Evolutionary conservation across 37 sponge, comb jelly and placozoan genomes (phyloP), one percentile per base, ranked within the genome.

Genomic region (Ianthella basta): DNA sequence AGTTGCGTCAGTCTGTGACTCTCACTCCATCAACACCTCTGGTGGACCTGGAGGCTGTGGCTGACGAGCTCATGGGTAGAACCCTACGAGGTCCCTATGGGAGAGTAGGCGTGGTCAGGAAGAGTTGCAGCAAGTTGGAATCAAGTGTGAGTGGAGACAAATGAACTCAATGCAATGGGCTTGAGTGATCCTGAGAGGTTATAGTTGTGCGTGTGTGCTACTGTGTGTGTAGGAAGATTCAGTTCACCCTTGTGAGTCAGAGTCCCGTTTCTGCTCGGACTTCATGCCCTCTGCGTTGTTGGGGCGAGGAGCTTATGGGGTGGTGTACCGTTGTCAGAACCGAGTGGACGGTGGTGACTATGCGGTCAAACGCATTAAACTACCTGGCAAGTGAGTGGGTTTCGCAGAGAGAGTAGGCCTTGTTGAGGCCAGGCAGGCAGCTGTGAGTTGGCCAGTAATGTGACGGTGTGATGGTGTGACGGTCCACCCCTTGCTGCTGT

Each of bases 231-330:
- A 64, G 66, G 66, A 64, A 10, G 27, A 10, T 64, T 64, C 66
- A 10, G 8, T 64, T 23, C 79, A 59, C 34, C 68, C 85, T 14
- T 29, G 32, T 32, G 64, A 69, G 36, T 83, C 73, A 56, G 84
- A 80, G 29, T 88, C 70, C 25, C 38, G 89, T 36, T 89, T 89
- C 54, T 65, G 81, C 6, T 84, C 54, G 41, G 95, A 97, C 59
- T 97, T 90, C 86, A 89, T 92, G 18, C 53, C 85, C 23, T 60
- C 70, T 30, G 87, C 80, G 32, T 55, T 56, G 34, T 82, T 97
- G 53, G 97, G 97, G 10, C 82, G 79, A 39, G 97, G 97, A 60
- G 97, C 95, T 0, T 97, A 91, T 88, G 97, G 95, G 15, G 87
- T 91, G 10, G 97, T 97, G 55, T 95, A 92, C 60, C 89, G 90